A percentile compares a stretch with the other conserved stretches of the same genome.
These are phyloP conservation scores for Iphiclides podalirius DNA, from an alignment of 2,888 invertebrate genomes.

Conservation along the genomic window DNA sequence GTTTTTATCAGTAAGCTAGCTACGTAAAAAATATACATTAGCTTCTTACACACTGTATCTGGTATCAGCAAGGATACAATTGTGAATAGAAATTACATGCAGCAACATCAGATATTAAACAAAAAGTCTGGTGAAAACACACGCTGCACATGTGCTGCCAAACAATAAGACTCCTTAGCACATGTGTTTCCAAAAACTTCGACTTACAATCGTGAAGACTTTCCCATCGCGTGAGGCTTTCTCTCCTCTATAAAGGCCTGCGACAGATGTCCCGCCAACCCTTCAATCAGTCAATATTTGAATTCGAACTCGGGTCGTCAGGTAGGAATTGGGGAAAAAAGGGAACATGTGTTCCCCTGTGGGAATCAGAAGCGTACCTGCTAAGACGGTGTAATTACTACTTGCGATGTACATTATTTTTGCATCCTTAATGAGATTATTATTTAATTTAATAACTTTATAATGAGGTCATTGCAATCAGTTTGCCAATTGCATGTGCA, in stretches of 20 bases:
- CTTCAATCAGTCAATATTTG: conserved; percentile 79
- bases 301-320: conserved; percentile 47
- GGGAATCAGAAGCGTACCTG: conserved; percentile 34
- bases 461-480: too few relatives aligned
- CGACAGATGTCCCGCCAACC: conserved; percentile 71
- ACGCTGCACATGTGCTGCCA: conserved; percentile 34
- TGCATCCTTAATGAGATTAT: conserved; percentile 6
- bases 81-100: too few relatives aligned
- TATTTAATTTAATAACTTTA: neutral
- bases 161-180: conserved; percentile 44
- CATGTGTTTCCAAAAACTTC: conserved; percentile 53
- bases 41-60: too few relatives aligned
- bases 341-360: conserved; percentile 45
- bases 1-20: too few relatives aligned
- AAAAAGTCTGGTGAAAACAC: too few relatives aligned
- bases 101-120: too few relatives aligned
- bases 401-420: conserved; percentile 2
- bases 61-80: too few relatives aligned
- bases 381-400: conserved; percentile 19
- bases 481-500: too few relatives aligned
- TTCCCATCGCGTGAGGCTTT: conserved; percentile 59
- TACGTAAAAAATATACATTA: too few relatives aligned
- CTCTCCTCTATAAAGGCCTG: conserved; percentile 40
- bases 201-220: conserved; percentile 29
- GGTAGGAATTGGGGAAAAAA: conserved; percentile 39